These are phyloP conservation scores for Halcyon senegalensis DNA, from an alignment of 2,113 vertebrate species.

Conservation along the genomic window DNA sequence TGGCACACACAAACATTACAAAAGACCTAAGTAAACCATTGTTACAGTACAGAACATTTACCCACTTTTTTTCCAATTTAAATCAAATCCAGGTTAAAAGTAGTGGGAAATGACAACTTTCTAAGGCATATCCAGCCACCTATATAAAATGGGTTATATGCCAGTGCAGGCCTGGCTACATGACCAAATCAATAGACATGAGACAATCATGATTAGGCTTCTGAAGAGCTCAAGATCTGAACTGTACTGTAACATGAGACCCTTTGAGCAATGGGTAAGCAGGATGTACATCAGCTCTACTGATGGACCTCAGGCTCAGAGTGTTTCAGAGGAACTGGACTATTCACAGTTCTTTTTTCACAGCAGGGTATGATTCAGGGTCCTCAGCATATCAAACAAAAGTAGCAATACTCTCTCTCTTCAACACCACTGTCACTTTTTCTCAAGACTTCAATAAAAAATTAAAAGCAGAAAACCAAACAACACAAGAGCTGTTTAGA, in stretches of 20 bases:
- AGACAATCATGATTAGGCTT: background rate
- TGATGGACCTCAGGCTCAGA: background rate
- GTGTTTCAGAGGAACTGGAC: background rate
- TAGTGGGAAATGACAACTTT: background rate
- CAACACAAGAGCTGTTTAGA: background rate
- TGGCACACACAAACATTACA: background rate
- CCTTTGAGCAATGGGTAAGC: fast-evolving
- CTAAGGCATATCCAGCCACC: background rate
- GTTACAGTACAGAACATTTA: background rate
- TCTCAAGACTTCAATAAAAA: background rate
- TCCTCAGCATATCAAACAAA: background rate
- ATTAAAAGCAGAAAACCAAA: background rate
- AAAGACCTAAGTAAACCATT: background rate
- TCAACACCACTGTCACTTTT: background rate
- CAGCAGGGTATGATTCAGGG: background rate
- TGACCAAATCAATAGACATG: background rate
- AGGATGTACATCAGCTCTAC: background rate
- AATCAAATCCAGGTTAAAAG: background rate
- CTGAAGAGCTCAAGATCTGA: background rate
- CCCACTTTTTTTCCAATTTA: background rate
- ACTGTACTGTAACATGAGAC: background rate
- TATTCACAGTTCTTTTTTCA: background rate
- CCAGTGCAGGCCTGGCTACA: background rate
- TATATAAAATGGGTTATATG: background rate
- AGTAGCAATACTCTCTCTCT: background rate